These are phyloP conservation scores for Mechanitis messenoides DNA, from an alignment of 2,888 invertebrate species.

Conservation along the genomic window DNA sequence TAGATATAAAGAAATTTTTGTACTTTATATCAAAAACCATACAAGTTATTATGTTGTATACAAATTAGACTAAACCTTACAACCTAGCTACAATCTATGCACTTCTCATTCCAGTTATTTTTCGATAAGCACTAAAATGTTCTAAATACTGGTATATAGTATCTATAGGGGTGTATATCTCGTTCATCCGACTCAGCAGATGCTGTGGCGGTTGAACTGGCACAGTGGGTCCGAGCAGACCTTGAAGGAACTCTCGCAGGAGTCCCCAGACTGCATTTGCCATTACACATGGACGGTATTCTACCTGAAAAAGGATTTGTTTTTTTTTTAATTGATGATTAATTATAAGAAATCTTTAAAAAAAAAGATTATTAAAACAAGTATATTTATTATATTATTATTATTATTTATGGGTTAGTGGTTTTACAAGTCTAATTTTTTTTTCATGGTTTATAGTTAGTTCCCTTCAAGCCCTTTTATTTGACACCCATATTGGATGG, in stretches of 20 bases:
- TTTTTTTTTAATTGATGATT: not conserved
- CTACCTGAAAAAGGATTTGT: constrained; percentile 75
- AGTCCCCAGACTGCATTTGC: constrained; percentile 94
- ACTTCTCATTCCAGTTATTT: constrained; percentile 77
- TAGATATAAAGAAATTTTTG: not conserved
- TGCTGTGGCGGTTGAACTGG: constrained; percentile 85
- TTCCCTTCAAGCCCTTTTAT: no score
- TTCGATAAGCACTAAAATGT: constrained; percentile 92
- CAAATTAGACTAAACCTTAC: no score
- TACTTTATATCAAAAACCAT: no score
- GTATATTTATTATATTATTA: no score
- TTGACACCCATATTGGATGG: no score
- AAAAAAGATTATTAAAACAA: no score
- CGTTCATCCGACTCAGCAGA: constrained; percentile 85
- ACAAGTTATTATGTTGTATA: no score
- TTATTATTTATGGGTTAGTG: no score
- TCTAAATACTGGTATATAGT: constrained; percentile 96
- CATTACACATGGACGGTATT: constrained; percentile 93
- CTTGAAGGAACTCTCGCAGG: constrained; percentile 93
- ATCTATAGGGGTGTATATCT: constrained; percentile 92
- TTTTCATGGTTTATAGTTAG: no score
- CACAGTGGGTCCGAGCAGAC: constrained; percentile 87
- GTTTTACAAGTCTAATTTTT: no score
- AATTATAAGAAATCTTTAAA: not conserved
- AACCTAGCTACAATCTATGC: constrained; percentile 29